Evolutionary conservation across 2,888 invertebrate genomes (phyloP).

Genomic region (Yponomeuta plumbellus): DNA sequence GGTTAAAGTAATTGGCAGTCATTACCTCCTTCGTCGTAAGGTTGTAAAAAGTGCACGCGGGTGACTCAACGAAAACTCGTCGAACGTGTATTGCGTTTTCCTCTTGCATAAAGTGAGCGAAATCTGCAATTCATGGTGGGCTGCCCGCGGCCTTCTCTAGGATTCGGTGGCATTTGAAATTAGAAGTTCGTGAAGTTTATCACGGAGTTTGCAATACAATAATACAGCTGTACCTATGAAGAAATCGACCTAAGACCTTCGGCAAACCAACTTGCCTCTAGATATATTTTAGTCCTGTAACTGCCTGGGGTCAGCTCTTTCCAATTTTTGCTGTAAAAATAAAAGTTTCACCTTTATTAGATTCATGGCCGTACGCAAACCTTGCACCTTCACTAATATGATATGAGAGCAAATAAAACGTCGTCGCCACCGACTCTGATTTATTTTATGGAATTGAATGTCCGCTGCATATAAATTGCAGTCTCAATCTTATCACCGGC

Average conservation of each 20-base stretch:
- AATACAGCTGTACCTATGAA: not conserved
- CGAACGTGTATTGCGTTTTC: not conserved
- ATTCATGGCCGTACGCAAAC: slow-evolving; percentile 11
- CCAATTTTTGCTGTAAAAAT: not conserved
- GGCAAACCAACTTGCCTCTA: not conserved
- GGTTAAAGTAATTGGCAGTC: not conserved
- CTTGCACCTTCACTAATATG: slow-evolving; percentile 9
- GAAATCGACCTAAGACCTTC: not conserved
- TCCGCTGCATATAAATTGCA: slow-evolving; percentile 11
- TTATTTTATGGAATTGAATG: slow-evolving; percentile 6
- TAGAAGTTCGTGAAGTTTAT: slow-evolving; percentile 1
- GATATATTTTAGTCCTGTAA: not conserved
- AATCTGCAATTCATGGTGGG: not conserved
- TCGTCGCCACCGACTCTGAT: slow-evolving; percentile 7
- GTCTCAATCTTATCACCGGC: slow-evolving; percentile 8
- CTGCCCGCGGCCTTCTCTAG: not conserved
- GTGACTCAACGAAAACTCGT: not conserved
- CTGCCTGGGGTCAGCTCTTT: not conserved
- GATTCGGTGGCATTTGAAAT: not conserved
- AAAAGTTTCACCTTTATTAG: not conserved
- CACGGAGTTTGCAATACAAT: not conserved
- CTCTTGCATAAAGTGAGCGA: slow-evolving; percentile 2
- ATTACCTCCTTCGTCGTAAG: not conserved
- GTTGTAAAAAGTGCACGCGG: not conserved
- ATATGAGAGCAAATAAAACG: slow-evolving; percentile 12